A percentile compares a stretch with the other conserved stretches of the same genome.
phyloP scores from a whole-genome alignment of 2,888 invertebrate species.

The Azorinus chamasolen region DNA sequence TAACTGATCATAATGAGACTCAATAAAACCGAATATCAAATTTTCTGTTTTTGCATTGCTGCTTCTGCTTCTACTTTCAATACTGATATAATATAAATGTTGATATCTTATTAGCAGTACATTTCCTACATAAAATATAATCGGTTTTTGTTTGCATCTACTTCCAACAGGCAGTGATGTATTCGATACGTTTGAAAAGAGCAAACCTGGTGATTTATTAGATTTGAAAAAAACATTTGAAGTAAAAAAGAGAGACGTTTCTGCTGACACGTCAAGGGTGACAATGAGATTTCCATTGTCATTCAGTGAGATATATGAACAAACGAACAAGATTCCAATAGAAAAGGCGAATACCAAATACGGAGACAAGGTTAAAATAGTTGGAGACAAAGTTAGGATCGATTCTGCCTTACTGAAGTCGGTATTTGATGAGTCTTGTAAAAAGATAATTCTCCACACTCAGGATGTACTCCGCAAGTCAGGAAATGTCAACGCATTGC shows the following conservation, averaged over 20 bases:
- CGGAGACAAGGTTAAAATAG: constrained; percentile 36
- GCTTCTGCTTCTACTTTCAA: too few species aligned
- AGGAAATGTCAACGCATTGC: constrained; percentile 49
- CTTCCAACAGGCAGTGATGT: constrained; percentile 9
- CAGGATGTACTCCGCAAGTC: constrained; percentile 32
- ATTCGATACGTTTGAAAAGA: constrained; percentile 1
- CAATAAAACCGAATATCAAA: too few species aligned
- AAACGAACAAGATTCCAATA: not conserved
- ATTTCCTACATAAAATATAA: too few species aligned
- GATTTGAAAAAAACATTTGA: constrained; percentile 31
- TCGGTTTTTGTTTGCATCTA: too few species aligned
- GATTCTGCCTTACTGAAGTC: constrained; percentile 36
- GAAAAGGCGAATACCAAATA: constrained; percentile 4
- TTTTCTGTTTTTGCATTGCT: too few species aligned
- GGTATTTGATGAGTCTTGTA: constrained; percentile 44
- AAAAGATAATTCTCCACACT: constrained; percentile 53
- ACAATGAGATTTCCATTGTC: constrained; percentile 14
- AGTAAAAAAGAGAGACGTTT: constrained; percentile 24
- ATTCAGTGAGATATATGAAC: constrained; percentile 16
- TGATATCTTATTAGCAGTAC: too few species aligned
- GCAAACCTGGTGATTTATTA: constrained; percentile 8
- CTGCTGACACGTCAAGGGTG: constrained; percentile 10
- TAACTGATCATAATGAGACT: too few species aligned
- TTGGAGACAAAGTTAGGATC: constrained; percentile 47
- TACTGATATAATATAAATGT: too few species aligned